A percentile compares a stretch with the other conserved stretches of the same genome.
phyloP scores from a whole-genome alignment of 2,888 invertebrate species.

The Cosmia pyralina region DNA sequence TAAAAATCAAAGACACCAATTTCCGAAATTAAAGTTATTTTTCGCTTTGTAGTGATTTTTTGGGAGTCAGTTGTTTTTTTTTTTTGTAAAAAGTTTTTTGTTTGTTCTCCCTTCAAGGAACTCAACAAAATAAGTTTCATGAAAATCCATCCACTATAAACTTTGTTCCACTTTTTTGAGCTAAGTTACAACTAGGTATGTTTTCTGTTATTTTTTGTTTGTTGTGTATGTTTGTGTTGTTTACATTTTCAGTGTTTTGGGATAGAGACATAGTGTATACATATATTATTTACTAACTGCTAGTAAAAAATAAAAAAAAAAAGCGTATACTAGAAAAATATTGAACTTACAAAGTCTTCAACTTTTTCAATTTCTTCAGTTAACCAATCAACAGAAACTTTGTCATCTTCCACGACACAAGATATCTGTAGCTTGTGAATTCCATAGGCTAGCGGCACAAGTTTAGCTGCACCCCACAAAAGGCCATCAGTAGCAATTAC shows the following conservation, averaged over 20 bases:
- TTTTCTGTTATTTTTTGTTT: not conserved
- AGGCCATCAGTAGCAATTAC: slow-evolving; percentile 95
- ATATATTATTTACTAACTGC: not conserved
- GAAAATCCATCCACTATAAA: not conserved
- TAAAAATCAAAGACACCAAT: too few relatives aligned
- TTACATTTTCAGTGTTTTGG: not conserved
- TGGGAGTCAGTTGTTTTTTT: too few relatives aligned
- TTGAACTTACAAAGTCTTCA: slow-evolving; percentile 93
- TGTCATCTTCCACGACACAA: slow-evolving; percentile 98
- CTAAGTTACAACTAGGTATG: not conserved
- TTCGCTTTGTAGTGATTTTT: too few relatives aligned
- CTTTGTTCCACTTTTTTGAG: not conserved
- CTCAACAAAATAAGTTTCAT: not conserved
- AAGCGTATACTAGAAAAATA: not conserved
- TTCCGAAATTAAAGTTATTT: too few relatives aligned
- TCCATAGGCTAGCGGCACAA: slow-evolving; percentile 97
- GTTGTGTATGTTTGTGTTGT: not conserved
- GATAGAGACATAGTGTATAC: not conserved
- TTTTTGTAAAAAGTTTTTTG: too few relatives aligned
- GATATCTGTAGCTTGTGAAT: slow-evolving; percentile 97
- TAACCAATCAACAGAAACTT: slow-evolving; percentile 96
- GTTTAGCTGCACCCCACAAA: slow-evolving; percentile 97
- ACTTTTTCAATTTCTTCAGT: slow-evolving; percentile 95
- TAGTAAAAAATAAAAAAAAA: not conserved
- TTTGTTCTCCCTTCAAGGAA: not conserved